Conservation (phyloP, 2,888 invertebrate genomes). For the Agrochola macilenta region DNA sequence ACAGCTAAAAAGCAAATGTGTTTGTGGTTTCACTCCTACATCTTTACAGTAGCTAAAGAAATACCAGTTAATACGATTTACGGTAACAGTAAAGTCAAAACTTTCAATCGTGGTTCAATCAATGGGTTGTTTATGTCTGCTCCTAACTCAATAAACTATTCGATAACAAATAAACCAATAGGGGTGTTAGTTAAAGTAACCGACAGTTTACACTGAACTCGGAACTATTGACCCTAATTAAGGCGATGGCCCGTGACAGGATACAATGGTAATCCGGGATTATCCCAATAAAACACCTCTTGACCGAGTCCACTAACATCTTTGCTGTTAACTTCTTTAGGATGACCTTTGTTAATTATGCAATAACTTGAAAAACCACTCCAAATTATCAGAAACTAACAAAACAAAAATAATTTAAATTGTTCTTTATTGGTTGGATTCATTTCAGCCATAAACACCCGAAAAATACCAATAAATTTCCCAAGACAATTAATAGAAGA, state of each 20-base stretch:
- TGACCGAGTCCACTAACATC: constrained; percentile 76
- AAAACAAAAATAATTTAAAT: constrained; percentile 20
- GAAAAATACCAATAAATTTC: neutral
- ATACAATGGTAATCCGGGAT: constrained; percentile 87
- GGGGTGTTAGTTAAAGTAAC: constrained; percentile 76
- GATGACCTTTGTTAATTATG: constrained; percentile 51
- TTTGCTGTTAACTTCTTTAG: constrained; percentile 62
- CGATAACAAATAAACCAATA: constrained; percentile 72
- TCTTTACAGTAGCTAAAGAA: constrained; percentile 27
- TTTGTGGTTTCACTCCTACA: constrained; percentile 11
- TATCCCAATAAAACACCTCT: constrained; percentile 89
- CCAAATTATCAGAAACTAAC: neutral
- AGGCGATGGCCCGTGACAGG: constrained; percentile 84
- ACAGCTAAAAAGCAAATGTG: neutral
- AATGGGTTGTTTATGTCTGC: constrained; percentile 62
- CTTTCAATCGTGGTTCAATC: constrained; percentile 48
- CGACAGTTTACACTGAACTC: constrained; percentile 70
- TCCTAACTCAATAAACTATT: constrained; percentile 61
- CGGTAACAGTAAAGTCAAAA: constrained; percentile 36
- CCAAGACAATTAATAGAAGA: constrained; percentile 7
- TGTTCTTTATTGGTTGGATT: no score
- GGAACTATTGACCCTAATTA: constrained; percentile 88
- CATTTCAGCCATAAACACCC: neutral
- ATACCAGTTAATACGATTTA: constrained; percentile 11
- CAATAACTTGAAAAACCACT: neutral